Conservation (phyloP, 2,797 vertebrate genomes). For the Tenualosa ilisha region DNA sequence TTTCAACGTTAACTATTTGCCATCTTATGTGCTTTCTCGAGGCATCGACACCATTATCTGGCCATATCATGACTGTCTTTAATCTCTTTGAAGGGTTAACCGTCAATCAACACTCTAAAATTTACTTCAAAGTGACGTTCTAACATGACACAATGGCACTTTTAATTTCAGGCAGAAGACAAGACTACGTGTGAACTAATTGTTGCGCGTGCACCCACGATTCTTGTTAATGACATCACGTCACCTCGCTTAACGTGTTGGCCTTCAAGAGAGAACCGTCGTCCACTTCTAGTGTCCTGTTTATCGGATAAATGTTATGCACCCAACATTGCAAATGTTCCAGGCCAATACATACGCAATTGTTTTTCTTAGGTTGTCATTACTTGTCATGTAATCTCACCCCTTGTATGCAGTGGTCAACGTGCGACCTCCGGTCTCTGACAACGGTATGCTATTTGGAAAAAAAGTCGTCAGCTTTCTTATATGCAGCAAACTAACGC, state of each 20-base stretch:
- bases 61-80: not conserved
- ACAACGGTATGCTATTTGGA: not conserved
- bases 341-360: not conserved
- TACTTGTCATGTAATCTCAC: not conserved
- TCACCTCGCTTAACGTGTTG: not conserved
- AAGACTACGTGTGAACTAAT: slow-evolving; percentile 44
- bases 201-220: slow-evolving; percentile 56
- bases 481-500: too few species aligned
- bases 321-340: not conserved
- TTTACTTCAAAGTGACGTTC: not conserved
- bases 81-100: not conserved
- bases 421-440: not conserved
- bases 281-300: not conserved
- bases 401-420: not conserved
- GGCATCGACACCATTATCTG: not conserved
- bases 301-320: not conserved
- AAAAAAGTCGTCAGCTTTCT: not conserved
- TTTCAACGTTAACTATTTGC: not conserved
- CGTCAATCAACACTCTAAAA: not conserved
- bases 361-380: not conserved
- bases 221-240: slow-evolving; percentile 19
- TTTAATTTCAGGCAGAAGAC: not conserved
- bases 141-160: too few species aligned
- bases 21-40: not conserved
- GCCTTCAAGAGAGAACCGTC: not conserved